Percentiles rank a stretch among this genome's conserved stretches.
Evolutionary conservation across 1,140 invertebrate species (phyloP).

Genomic region (Scaptomyza hsui): DNA sequence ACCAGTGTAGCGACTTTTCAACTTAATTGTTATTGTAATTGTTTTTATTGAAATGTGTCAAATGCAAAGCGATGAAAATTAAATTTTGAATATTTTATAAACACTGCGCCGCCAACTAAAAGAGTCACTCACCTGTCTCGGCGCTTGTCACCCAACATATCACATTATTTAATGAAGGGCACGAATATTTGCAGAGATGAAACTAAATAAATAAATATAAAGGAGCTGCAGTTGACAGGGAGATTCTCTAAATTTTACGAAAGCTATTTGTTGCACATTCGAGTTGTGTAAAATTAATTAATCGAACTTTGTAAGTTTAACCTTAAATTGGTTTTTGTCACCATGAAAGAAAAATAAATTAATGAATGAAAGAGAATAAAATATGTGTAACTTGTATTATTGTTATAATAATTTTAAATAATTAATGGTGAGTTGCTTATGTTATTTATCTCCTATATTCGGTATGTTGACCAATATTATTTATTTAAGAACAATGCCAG

Average conservation of each 20-base stretch:
- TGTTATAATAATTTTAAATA: constrained; percentile 43
- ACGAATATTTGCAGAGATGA: constrained; percentile 48
- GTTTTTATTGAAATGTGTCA: constrained; percentile 66
- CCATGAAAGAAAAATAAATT: too few relatives aligned
- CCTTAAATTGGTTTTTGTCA: too few relatives aligned
- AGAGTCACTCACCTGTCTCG: constrained; percentile 31
- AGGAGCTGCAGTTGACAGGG: too few relatives aligned
- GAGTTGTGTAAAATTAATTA: too few relatives aligned
- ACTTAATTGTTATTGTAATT: constrained; percentile 55
- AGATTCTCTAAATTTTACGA: too few relatives aligned
- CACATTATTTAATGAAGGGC: constrained; percentile 51
- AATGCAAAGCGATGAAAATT: constrained; percentile 63
- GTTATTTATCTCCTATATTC: constrained; percentile 52
- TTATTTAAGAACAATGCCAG: constrained; percentile 42
- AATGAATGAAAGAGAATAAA: too few relatives aligned
- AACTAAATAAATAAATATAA: background rate
- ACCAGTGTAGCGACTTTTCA: constrained; percentile 39
- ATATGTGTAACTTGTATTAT: constrained; percentile 11
- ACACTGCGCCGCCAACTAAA: constrained; percentile 23
- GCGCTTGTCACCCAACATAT: constrained; percentile 47
- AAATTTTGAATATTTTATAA: constrained; percentile 57
- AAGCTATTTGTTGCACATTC: too few relatives aligned
- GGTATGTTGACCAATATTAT: constrained; percentile 33
- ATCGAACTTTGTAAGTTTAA: too few relatives aligned
- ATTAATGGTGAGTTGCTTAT: constrained; percentile 39